Percentiles rank a stretch among this genome's conserved stretches.
phyloP scores from a whole-genome alignment of 2,888 invertebrate genomes.

The Aphrophora alni region DNA sequence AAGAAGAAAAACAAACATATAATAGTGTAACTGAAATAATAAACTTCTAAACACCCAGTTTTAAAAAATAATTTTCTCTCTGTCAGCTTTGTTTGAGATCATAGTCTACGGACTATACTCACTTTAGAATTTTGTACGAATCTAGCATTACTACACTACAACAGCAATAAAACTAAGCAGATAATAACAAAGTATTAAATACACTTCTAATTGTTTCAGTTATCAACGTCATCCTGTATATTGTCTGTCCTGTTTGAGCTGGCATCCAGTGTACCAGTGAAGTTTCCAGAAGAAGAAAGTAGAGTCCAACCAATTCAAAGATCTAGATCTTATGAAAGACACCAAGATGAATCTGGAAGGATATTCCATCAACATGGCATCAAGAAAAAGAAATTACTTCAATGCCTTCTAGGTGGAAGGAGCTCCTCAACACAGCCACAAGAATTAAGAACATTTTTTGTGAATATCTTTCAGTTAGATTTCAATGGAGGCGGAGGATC shows the following conservation, averaged over 20 bases:
- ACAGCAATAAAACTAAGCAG: no score
- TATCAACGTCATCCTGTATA: not conserved
- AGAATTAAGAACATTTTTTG: conserved; percentile 25
- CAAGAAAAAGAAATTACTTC: conserved; percentile 39
- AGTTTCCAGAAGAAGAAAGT: conserved; percentile 1
- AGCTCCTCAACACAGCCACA: not conserved
- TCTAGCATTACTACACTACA: no score
- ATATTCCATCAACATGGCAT: conserved; percentile 35
- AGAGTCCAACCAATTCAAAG: not conserved
- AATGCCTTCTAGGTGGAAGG: conserved; percentile 31
- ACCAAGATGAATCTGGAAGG: conserved; percentile 25
- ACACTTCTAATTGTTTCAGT: not conserved
- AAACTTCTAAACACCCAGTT: no score
- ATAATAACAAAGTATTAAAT: no score
- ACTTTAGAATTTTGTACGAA: no score
- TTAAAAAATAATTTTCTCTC: no score
- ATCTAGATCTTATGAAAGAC: not conserved
- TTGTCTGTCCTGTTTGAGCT: not conserved
- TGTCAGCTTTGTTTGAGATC: no score
- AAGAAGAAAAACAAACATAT: no score
- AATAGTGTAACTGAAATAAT: no score
- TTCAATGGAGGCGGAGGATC: conserved; percentile 16
- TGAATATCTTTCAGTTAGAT: conserved; percentile 33
- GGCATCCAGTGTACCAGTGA: not conserved
- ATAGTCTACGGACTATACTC: no score